Evolutionary conservation across 1,140 invertebrate species (phyloP), one percentile per base, ranked within the genome.

Genomic region (Drosophila ananassae): DNA sequence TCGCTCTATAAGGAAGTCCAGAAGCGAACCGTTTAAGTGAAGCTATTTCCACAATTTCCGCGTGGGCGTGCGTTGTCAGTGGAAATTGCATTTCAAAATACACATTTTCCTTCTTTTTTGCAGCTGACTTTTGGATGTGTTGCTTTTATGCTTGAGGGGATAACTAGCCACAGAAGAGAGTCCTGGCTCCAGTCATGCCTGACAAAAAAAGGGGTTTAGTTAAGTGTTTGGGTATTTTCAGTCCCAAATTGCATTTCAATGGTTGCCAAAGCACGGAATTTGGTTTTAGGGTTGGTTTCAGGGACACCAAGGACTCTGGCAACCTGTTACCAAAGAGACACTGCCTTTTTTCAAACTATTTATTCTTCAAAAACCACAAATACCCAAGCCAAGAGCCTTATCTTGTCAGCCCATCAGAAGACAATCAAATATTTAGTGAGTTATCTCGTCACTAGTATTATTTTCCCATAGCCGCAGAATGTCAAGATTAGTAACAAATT

Each of bases 241-340:
- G 58, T 34, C 17, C 62, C 24, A 68, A 68, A 54, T 60, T 69
- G 58, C 58, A 77, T 73, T 81, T 78, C 50, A 82, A 82, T 77
- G 58, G 52, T 59, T 59, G 56, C 64, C 50, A 62, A 67, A 59
- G 58, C 9, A 21, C 2, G 28, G 34, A 30, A 9, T 73, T 73
- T 53, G 7, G 13, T 56, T 77, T 57, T 51, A 34, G 73, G 79
- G 79, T 78, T 78, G 79, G 9, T 32, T 32, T 17, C 17, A 17
- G 17, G 17, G 17, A 17, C 17, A 17, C 17, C 8, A 32, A 32
- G 30, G 7, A 32, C 30, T 32, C 25, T 28, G 8, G 8, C 10
- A 37, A 37, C 34, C 34, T 37, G 34, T 37, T n/a, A 37, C 34
- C 34, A 37, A 37, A 12, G 34, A 37, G 34, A 10, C 10, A 34